Base-by-base conservation (phyloP, 2,113 vertebrate genomes). In the Nicator chloris region DNA sequence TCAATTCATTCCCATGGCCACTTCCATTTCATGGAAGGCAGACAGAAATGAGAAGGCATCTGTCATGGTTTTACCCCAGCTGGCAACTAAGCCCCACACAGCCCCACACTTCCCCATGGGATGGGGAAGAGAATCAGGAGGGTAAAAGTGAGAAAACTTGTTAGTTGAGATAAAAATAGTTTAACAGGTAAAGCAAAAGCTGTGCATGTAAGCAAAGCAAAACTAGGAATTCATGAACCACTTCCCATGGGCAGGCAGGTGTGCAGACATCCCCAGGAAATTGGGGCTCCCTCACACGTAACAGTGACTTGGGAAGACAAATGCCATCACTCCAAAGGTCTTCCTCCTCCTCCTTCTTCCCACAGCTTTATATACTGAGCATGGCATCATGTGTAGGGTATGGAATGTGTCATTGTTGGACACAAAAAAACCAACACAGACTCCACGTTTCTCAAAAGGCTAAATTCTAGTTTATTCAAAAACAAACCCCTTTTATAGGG, bases 221-320 rank as follows among this genome's bases (percentile, higher is more conserved):
- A 86, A 28, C 39, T 0, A 61, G 39, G 54, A 61, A 45, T 61
- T 61, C 33, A 24, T 45, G 6, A 28, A 45, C 28, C 23, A 4
- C 10, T 53, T 78, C 16, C 12, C 19, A 23, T 20, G 23, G 33
- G 28, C 33, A 60, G 63, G 11, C 33, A 51, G 27, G 7, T 86
- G 6, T 86, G 50, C 37, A 51, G 72, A 31, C 27, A 60, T 60
- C 27, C 27, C 39, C 39, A 45, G 45, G 11, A 45, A 39, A 33
- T 1, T 11, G 3, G 27, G 23, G 22, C 54, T 86, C 11, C 15
- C 23, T 39, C 63, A 23, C 1, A 1, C 1, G 0, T 68, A 37
- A 33, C 27, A 45, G 39, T 77, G 53, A 33, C 53, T 86, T 33
- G 33, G 22, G 27, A 86, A 69, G 8, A 28, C 28, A 45, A 60